Conservation (phyloP, 1,140 invertebrate species). For the Dreissena polymorpha region DNA sequence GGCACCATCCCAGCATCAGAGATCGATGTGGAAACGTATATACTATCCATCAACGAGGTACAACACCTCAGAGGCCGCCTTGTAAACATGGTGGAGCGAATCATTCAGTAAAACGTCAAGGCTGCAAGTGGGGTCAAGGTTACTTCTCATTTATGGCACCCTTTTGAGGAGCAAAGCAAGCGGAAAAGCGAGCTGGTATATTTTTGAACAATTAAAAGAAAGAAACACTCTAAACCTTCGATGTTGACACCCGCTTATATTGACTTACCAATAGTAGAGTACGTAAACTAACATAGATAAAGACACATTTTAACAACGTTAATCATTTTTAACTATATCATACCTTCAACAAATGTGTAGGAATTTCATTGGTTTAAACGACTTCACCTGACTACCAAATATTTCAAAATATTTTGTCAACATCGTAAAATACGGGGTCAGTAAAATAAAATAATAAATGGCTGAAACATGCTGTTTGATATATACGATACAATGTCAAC, state of each 20-base stretch:
- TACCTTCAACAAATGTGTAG: too few relatives aligned
- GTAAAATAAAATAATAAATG: too few relatives aligned
- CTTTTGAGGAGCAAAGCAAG: not conserved
- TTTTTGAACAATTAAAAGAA: not conserved
- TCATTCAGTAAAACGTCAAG: not conserved
- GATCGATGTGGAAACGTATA: not conserved
- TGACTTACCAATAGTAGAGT: not conserved
- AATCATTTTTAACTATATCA: not conserved
- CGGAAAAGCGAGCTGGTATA: conserved; percentile 32
- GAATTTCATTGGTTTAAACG: too few relatives aligned
- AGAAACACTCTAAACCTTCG: not conserved
- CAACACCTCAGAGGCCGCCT: not conserved
- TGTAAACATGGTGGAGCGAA: not conserved
- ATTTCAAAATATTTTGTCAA: too few relatives aligned
- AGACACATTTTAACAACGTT: not conserved
- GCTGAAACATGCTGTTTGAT: too few relatives aligned
- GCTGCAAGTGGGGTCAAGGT: not conserved
- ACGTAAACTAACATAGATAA: not conserved
- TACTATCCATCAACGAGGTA: not conserved
- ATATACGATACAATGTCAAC: too few relatives aligned
- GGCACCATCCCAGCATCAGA: not conserved
- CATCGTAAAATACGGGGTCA: too few relatives aligned
- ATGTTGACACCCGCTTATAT: not conserved
- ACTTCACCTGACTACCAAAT: too few relatives aligned
- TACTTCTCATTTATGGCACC: not conserved